Conservation (phyloP, 2,797 vertebrate species). For the Cyclopterus lumpus region DNA sequence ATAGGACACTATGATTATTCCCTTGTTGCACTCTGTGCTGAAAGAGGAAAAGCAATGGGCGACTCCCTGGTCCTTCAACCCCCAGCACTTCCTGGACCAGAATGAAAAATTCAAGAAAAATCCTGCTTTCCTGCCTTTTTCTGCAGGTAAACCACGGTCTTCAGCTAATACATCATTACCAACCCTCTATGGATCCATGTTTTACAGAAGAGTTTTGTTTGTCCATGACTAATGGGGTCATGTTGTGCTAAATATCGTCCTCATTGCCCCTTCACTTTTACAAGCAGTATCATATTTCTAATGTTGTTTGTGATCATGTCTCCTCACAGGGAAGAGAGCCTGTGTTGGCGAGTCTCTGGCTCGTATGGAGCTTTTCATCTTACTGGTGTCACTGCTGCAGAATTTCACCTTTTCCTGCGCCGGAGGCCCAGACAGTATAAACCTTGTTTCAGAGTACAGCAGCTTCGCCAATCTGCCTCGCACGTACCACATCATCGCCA, state of each 20-base stretch:
- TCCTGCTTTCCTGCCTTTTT: constrained; percentile 77
- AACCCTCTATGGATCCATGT: background rate
- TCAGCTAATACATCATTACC: background rate
- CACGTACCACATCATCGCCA: constrained; percentile 34
- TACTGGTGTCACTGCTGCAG: constrained; percentile 82
- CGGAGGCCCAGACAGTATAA: constrained; percentile 51
- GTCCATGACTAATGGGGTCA: background rate
- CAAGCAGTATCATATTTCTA: background rate
- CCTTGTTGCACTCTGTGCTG: constrained; percentile 79
- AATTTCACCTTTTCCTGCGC: constrained; percentile 71
- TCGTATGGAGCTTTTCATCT: constrained; percentile 85
- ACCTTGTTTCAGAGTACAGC: constrained; percentile 76
- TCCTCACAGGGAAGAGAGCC: constrained; percentile 79
- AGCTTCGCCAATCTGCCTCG: constrained; percentile 81
- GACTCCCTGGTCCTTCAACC: constrained; percentile 74
- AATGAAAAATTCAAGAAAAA: constrained; percentile 81
- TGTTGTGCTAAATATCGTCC: background rate
- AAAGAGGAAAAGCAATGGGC: constrained; percentile 74
- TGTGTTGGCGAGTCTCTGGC: constrained; percentile 87
- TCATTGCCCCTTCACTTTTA: background rate
- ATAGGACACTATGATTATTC: constrained; percentile 74
- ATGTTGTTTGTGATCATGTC: background rate
- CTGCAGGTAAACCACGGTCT: constrained; percentile 71
- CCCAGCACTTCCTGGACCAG: constrained; percentile 78
- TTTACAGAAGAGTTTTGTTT: background rate